Evolutionary conservation across 2,113 vertebrate genomes (phyloP).

Genomic region (Oncorhynchus mykiss): DNA sequence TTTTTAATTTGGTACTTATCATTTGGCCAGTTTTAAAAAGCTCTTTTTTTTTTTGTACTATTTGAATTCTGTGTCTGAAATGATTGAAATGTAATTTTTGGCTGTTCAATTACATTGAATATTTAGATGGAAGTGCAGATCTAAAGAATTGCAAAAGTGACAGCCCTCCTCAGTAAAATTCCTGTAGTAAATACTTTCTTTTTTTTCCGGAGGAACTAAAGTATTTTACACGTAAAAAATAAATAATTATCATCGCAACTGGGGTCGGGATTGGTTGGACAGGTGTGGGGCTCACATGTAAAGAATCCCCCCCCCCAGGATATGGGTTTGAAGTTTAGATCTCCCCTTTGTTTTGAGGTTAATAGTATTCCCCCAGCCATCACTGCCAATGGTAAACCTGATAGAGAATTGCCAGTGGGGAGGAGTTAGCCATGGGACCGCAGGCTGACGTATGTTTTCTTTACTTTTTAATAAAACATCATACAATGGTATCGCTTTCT

Average conservation of each 20-base stretch:
- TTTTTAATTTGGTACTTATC: conserved; percentile 18
- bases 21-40: background rate
- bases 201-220: conserved; percentile 61
- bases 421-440: background rate
- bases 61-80: conserved; percentile 25
- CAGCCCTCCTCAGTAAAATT: conserved; percentile 47
- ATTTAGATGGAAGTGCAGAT: conserved; percentile 3
- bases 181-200: conserved; percentile 63
- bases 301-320: conserved; percentile 31
- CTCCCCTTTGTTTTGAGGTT: conserved; percentile 32
- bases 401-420: conserved; percentile 30
- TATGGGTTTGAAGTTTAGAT: conserved; percentile 38
- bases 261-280: conserved; percentile 30
- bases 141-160: conserved; percentile 40
- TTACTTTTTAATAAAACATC: conserved; percentile 70
- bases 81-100: conserved; percentile 3
- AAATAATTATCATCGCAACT: conserved; percentile 67
- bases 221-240: conserved; percentile 55
- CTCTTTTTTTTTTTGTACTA: conserved; percentile 40
- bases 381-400: conserved; percentile 67
- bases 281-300: conserved; percentile 50
- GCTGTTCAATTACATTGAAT: conserved; percentile 26
- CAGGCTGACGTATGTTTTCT: conserved; percentile 36
- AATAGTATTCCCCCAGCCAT: conserved; percentile 26
- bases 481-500: conserved; percentile 35